These are phyloP conservation scores for Achatina immaculata DNA, from an alignment of 1,140 invertebrate genomes.

Conservation along the genomic window DNA sequence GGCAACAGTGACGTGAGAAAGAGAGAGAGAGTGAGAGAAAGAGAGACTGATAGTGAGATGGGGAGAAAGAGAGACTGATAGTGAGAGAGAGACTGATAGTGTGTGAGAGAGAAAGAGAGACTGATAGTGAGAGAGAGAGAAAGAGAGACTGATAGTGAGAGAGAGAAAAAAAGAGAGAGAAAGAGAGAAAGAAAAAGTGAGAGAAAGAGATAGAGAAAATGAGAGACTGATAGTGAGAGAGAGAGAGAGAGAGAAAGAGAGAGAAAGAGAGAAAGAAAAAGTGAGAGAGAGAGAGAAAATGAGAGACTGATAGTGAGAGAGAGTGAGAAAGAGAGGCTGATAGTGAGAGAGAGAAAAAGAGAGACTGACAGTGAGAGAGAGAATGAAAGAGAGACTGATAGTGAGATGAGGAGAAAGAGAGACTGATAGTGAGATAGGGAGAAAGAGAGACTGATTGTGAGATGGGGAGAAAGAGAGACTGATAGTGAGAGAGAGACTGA, in stretches of 20 bases:
- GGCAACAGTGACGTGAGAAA: slow-evolving; percentile 7
- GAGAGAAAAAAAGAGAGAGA: neutral
- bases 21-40: slow-evolving; percentile 24
- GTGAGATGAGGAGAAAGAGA: neutral
- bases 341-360: slow-evolving; percentile 14
- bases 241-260: slow-evolving; percentile 19
- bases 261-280: slow-evolving; percentile 23
- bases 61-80: neutral
- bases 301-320: slow-evolving; percentile 16
- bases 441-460: neutral
- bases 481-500: neutral
- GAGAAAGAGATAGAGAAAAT: neutral
- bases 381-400: slow-evolving; percentile 3
- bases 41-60: neutral
- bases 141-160: neutral
- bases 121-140: neutral
- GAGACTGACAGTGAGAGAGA: slow-evolving; percentile 8
- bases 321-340: neutral
- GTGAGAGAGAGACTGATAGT: neutral
- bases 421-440: slow-evolving; percentile 8
- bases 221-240: slow-evolving; percentile 4
- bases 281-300: slow-evolving; percentile 25
- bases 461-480: slow-evolving; percentile 14
- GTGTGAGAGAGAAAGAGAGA: neutral
- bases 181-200: neutral